These are phyloP conservation scores for Polyodon spathula DNA, from an alignment of 2,113 vertebrate species.

Conservation along the genomic window DNA sequence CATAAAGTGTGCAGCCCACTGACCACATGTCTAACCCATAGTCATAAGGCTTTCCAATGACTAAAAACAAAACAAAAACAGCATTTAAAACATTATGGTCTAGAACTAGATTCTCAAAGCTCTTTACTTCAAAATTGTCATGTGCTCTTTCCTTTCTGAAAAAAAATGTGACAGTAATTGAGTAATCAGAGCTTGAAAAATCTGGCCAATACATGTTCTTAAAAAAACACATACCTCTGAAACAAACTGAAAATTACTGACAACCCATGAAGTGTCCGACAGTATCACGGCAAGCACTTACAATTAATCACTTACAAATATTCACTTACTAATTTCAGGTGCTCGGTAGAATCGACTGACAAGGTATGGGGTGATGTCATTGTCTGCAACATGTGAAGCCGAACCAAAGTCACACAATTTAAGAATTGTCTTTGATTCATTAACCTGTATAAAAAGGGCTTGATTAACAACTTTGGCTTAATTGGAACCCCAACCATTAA, in stretches of 20 bases:
- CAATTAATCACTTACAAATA: not conserved
- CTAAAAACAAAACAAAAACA: slow-evolving; percentile 50
- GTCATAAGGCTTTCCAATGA: slow-evolving; percentile 97
- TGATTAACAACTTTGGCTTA: not conserved
- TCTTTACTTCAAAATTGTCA: too few species aligned
- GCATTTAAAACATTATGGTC: slow-evolving; percentile 1
- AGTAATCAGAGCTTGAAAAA: too few species aligned
- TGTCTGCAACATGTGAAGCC: slow-evolving; percentile 91
- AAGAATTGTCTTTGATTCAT: slow-evolving; percentile 96
- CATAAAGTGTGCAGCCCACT: slow-evolving; percentile 92
- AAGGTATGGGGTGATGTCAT: slow-evolving; percentile 93
- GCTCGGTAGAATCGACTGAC: slow-evolving; percentile 97
- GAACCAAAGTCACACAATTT: slow-evolving; percentile 97
- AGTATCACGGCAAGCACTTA: slow-evolving; percentile 22
- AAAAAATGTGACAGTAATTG: too few species aligned
- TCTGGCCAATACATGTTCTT: too few species aligned
- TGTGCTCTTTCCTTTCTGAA: too few species aligned
- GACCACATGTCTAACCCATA: slow-evolving; percentile 99
- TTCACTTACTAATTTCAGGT: slow-evolving; percentile 88
- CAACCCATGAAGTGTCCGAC: too few species aligned
- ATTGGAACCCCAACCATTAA: too few species aligned
- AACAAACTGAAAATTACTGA: too few species aligned
- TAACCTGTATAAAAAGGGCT: slow-evolving; percentile 65
- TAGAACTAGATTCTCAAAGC: not conserved
- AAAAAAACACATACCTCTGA: too few species aligned